phyloP scores from a whole-genome alignment of 2,797 vertebrate species.

The Oceanodroma leucorhoa region DNA sequence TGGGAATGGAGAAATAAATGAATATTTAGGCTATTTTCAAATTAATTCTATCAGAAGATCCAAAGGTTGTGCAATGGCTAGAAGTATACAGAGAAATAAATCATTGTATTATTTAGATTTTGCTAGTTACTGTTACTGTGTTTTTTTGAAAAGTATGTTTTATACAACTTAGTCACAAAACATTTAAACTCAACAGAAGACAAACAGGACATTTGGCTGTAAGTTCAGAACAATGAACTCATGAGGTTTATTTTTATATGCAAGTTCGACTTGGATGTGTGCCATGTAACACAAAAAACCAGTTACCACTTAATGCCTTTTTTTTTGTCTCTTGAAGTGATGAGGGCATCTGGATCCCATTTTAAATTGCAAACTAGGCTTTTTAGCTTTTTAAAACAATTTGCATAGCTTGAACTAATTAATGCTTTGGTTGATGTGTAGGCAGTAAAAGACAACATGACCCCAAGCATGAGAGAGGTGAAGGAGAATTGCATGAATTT shows the following conservation, averaged over 20 bases:
- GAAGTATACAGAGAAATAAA: constrained; percentile 18
- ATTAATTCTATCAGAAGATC: constrained; percentile 4
- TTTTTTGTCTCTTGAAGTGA: constrained; percentile 28
- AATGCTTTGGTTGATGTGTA: constrained; percentile 48
- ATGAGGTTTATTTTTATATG: constrained; percentile 68
- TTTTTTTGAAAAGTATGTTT: constrained; percentile 26
- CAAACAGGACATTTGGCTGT: constrained; percentile 57
- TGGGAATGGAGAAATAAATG: constrained; percentile 50
- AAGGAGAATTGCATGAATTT: background rate
- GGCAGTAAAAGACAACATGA: constrained; percentile 44
- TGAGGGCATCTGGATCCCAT: constrained; percentile 45
- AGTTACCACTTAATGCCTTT: constrained; percentile 42
- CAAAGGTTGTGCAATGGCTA: constrained; percentile 35
- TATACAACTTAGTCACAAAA: constrained; percentile 57
- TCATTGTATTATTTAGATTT: constrained; percentile 20
- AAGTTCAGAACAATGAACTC: constrained; percentile 69
- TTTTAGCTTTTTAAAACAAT: constrained; percentile 52
- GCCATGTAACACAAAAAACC: constrained; percentile 49
- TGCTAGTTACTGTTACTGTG: constrained; percentile 39
- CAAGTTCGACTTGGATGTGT: constrained; percentile 32
- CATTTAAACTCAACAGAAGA: constrained; percentile 52
- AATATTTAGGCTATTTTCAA: constrained; percentile 47
- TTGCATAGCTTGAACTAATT: constrained; percentile 66
- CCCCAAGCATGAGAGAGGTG: constrained; percentile 29
- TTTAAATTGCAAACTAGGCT: constrained; percentile 53